Evolutionary conservation across 2,888 invertebrate species (phyloP).

Genomic region (Stratiomys singularior): DNA sequence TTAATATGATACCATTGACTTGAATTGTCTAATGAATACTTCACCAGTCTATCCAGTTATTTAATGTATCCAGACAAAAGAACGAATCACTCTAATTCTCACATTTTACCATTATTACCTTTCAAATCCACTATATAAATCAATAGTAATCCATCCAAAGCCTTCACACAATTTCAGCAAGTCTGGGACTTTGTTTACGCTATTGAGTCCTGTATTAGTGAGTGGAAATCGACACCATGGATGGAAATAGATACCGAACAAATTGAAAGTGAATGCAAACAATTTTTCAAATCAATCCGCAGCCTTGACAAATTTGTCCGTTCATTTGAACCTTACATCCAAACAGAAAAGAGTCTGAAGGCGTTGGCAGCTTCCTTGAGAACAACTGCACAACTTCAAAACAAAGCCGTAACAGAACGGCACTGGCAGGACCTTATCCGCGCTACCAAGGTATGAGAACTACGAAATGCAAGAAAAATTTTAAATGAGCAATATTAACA

Average conservation of each 20-base stretch:
- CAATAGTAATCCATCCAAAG: too few relatives aligned
- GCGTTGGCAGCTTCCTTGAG: slow-evolving; percentile 93
- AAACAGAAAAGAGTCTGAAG: slow-evolving; percentile 84
- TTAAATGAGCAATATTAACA: not conserved
- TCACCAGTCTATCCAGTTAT: too few relatives aligned
- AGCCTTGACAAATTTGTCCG: slow-evolving; percentile 86
- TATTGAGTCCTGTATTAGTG: slow-evolving; percentile 83
- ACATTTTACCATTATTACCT: too few relatives aligned
- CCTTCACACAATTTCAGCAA: slow-evolving; percentile 66
- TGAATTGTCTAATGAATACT: too few relatives aligned
- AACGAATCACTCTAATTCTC: too few relatives aligned
- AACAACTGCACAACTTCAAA: slow-evolving; percentile 94
- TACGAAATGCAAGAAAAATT: too few relatives aligned
- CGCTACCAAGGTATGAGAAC: slow-evolving; percentile 79
- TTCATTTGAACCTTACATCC: slow-evolving; percentile 80
- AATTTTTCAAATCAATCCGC: slow-evolving; percentile 87
- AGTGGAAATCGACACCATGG: slow-evolving; percentile 96
- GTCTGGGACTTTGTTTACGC: slow-evolving; percentile 93
- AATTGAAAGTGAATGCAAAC: slow-evolving; percentile 96
- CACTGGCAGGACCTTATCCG: slow-evolving; percentile 97
- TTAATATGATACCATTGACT: too few relatives aligned
- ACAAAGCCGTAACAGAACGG: slow-evolving; percentile 91
- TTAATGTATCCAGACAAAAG: too few relatives aligned
- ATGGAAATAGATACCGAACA: slow-evolving; percentile 92
- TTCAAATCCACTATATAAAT: too few relatives aligned